Percentiles rank a stretch among this genome's conserved stretches.
Conservation (phyloP, 2,888 invertebrate genomes). For the Phrixothrix hirtus region DNA sequence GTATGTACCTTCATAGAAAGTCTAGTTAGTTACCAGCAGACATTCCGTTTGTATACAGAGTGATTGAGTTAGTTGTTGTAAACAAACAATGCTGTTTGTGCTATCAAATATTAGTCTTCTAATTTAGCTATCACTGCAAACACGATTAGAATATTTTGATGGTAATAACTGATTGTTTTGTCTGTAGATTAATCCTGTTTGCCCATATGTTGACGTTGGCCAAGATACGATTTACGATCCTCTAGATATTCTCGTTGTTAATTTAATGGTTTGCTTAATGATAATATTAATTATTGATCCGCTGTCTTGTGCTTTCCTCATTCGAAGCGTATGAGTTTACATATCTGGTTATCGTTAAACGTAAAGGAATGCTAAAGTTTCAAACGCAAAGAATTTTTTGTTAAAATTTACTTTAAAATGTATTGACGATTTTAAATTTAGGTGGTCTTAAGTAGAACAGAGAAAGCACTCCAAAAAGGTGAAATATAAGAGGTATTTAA, state of each 20-base stretch:
- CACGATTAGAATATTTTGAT: slow-evolving; percentile 45
- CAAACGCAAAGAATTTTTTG: too few relatives aligned
- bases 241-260: slow-evolving; percentile 15
- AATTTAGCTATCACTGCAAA: slow-evolving; percentile 48
- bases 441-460: too few relatives aligned
- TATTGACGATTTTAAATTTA: too few relatives aligned
- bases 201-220: slow-evolving; percentile 31
- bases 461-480: too few relatives aligned
- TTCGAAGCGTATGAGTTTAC: too few relatives aligned
- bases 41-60: slow-evolving; percentile 42
- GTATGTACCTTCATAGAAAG: slow-evolving; percentile 16
- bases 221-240: slow-evolving; percentile 31
- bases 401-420: too few relatives aligned
- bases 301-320: slow-evolving; percentile 6
- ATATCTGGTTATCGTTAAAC: too few relatives aligned
- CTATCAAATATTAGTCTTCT: slow-evolving; percentile 50
- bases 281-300: slow-evolving; percentile 16
- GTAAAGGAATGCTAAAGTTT: too few relatives aligned
- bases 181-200: slow-evolving; percentile 37
- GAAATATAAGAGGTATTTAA: too few relatives aligned
- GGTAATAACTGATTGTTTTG: slow-evolving; percentile 43
- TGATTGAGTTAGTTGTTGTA: slow-evolving; percentile 46
- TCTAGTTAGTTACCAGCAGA: slow-evolving; percentile 24
- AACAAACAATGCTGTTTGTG: slow-evolving; percentile 46
- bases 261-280: slow-evolving; percentile 19